Percentiles rank a stretch among this genome's conserved stretches.
Evolutionary conservation across 2,888 invertebrate genomes (phyloP).

Genomic region (Lathronympha strigana): DNA sequence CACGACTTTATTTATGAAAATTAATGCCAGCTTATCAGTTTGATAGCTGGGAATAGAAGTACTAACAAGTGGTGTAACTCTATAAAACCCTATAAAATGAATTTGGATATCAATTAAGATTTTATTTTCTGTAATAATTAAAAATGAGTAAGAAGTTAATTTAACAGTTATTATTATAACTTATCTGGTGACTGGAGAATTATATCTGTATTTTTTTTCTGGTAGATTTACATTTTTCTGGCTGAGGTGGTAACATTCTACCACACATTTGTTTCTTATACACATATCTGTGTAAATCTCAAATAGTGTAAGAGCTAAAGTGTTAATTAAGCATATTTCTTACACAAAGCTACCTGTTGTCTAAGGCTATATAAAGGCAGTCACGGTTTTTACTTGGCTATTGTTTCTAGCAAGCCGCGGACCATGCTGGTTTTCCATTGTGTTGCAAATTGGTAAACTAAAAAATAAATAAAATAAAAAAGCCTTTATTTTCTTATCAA

Average conservation of each 20-base stretch:
- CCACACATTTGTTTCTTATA: too few species aligned
- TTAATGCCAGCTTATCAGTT: neutral
- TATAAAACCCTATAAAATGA: neutral
- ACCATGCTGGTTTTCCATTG: neutral
- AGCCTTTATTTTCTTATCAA: too few species aligned
- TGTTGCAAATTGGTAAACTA: constrained; percentile 1
- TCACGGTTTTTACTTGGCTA: constrained; percentile 8
- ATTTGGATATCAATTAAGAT: neutral
- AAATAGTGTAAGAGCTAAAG: neutral
- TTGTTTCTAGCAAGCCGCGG: neutral
- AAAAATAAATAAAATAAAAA: too few species aligned
- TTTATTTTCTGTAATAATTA: too few species aligned
- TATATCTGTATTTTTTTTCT: too few species aligned
- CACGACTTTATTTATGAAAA: neutral
- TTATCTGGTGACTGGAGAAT: too few species aligned
- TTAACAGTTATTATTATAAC: too few species aligned
- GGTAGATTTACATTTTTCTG: too few species aligned
- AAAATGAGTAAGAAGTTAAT: too few species aligned
- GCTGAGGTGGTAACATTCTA: too few species aligned
- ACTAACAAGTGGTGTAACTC: neutral
- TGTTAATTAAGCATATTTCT: neutral
- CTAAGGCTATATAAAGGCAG: constrained; percentile 3
- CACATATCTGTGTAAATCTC: neutral
- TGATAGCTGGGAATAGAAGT: neutral
- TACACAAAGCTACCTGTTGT: neutral